A percentile compares a stretch with the other conserved stretches of the same genome.
phyloP scores from a whole-genome alignment of 2,797 vertebrate genomes.

The Salmo trutta region DNA sequence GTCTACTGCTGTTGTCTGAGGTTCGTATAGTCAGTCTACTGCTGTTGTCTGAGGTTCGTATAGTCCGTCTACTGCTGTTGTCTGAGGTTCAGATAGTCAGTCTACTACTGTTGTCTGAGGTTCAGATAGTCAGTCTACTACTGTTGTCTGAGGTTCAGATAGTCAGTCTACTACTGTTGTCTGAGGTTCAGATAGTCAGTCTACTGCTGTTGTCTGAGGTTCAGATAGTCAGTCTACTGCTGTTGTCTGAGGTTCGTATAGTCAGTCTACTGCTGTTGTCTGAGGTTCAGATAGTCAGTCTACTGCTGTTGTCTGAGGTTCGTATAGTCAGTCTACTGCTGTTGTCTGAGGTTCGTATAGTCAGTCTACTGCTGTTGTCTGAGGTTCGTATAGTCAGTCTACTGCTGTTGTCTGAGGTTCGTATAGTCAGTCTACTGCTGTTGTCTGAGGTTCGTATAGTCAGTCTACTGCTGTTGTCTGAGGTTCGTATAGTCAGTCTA shows the following conservation, averaged over 20 bases:
- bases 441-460: no score
- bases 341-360: no score
- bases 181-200: not conserved
- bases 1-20: not conserved
- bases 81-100: not conserved
- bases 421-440: no score
- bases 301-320: no score
- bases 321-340: no score
- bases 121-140: not conserved
- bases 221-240: not conserved
- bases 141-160: not conserved
- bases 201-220: not conserved
- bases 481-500: no score
- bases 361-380: no score
- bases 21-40: no score
- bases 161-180: not conserved
- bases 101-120: not conserved
- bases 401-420: no score
- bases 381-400: no score
- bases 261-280: not conserved
- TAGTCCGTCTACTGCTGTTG: no score
- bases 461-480: no score
- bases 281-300: constrained; percentile 38
- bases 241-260: not conserved
- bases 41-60: not conserved